A percentile compares a stretch with the other conserved stretches of the same genome.
phyloP scores from a whole-genome alignment of 2,797 vertebrate genomes.

The Simalia tracyae region DNA sequence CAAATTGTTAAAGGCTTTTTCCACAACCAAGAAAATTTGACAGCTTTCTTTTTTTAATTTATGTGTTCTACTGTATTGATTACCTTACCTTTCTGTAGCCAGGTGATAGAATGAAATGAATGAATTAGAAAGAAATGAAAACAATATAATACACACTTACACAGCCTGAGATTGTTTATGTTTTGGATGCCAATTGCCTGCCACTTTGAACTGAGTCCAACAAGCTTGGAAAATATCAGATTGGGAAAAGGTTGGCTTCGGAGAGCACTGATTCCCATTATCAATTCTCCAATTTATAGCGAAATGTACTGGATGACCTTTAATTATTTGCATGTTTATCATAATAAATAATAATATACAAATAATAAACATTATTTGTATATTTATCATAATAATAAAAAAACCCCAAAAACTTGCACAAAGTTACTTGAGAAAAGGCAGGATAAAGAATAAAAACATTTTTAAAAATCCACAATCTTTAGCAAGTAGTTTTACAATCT shows the following conservation, averaged over 20 bases:
- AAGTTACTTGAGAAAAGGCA: background rate
- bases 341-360: no score
- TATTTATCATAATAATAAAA: background rate
- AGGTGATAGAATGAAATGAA: background rate
- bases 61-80: background rate
- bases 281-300: background rate
- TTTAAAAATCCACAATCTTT: background rate
- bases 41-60: background rate
- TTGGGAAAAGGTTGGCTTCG: background rate
- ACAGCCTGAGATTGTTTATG: background rate
- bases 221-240: background rate
- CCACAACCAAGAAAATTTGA: background rate
- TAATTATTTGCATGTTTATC: background rate
- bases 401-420: background rate
- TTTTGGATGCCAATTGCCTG: background rate
- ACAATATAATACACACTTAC: background rate
- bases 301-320: background rate
- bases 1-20: background rate
- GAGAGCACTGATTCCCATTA: background rate
- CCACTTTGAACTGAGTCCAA: background rate
- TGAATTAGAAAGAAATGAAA: background rate
- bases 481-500: background rate
- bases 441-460: background rate
- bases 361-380: no score
- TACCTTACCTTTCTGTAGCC: background rate